Base-by-base conservation (phyloP, 2,113 vertebrate genomes). In the Otocyon megalotis region DNA sequence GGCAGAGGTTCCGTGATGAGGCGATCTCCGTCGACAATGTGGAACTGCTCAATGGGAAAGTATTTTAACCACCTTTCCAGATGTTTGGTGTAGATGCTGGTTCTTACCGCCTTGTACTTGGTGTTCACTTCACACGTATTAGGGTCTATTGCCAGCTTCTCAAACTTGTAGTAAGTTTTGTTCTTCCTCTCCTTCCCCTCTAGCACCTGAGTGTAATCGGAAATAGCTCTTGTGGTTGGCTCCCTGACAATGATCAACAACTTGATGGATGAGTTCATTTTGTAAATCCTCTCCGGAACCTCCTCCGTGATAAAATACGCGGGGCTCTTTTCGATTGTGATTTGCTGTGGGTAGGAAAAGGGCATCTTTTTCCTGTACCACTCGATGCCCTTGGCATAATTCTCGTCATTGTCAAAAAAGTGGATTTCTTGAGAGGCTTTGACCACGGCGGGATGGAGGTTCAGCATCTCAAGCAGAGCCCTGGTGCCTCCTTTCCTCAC, bases 331-430 rank as follows among this genome's bases (percentile, higher is more conserved):
- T 99, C 99, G 90, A 99, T 99, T 84, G 99, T 99, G 98, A 99
- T 99, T 98, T 99, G 99, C 98, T 99, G 99, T 88, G 99, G 99
- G 98, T 99, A 99, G 96, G 99, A 99, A 98, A 99, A 99, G 94
- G 99, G 99, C 99, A 99, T 99, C 98, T 99, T 99, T 98, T 99
- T 99, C 88, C 99, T 97, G 98, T 99, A 99, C 99, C 99, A 99
- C 97, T 99, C 99, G 81, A 99, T 99, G 83, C 99, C 99, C 86
- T 99, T 99, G 94, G 99, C 99, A 69, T 99, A 99, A 98, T 99
- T 99, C 98, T 99, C 99, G 80, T 99, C 99, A 13, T 99, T 99
- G 98, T 99, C 99, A 89, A 99, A 99, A 98, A 99, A 99, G 97
- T 99, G 99, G 96, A 99, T 99, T 98, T 99, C 99, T 99, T 99